phyloP scores from a whole-genome alignment of 2,888 invertebrate species.

The Eupithecia vulgata region DNA sequence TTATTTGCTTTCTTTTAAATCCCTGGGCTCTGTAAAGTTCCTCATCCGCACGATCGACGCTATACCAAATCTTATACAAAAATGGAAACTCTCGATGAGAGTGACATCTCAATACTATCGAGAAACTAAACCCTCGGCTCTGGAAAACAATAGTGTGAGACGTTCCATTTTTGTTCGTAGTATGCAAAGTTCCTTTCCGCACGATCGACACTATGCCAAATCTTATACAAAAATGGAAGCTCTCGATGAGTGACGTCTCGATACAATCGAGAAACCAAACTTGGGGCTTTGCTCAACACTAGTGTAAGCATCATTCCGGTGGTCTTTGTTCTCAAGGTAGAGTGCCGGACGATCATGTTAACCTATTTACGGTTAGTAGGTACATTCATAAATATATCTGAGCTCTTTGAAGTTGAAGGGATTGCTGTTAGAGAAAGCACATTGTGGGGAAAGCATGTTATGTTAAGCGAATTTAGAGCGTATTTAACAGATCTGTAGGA shows the following conservation, averaged over 20 bases:
- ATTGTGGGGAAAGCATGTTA: conserved; percentile 29
- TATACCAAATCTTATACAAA: too few species aligned
- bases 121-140: too few species aligned
- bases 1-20: too few species aligned
- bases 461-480: conserved; percentile 11
- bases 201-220: too few species aligned
- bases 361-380: conserved; percentile 28
- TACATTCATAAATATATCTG: conserved; percentile 30
- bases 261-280: background rate
- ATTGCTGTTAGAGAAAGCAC: conserved; percentile 28
- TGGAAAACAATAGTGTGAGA: too few species aligned
- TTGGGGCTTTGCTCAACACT: background rate
- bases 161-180: too few species aligned
- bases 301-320: conserved; percentile 10
- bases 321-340: conserved; percentile 28
- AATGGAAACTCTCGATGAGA: too few species aligned
- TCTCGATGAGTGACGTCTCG: background rate
- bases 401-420: conserved; percentile 35
- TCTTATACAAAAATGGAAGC: background rate
- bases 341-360: conserved; percentile 31
- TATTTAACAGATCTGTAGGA: background rate
- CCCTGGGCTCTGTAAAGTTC: too few species aligned
- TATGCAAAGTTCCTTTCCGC: too few species aligned
- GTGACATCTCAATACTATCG: too few species aligned
- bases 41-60: too few species aligned